These are phyloP conservation scores for Mustela erminea DNA, from an alignment of 2,797 vertebrate species.

Conservation along the genomic window DNA sequence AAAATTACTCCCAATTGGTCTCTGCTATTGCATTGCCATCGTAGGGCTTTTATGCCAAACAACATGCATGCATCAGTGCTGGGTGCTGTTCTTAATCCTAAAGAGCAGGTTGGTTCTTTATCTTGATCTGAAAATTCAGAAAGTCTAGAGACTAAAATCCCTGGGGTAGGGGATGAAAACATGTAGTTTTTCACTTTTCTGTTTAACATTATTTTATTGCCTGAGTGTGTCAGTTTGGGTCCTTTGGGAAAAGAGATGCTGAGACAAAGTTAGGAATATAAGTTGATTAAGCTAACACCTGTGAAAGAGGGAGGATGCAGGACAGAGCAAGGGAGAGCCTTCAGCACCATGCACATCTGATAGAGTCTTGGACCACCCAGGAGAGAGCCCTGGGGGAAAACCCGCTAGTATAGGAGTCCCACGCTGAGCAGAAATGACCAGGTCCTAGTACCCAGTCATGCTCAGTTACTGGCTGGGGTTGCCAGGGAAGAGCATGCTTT, in stretches of 20 bases:
- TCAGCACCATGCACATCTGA: not conserved
- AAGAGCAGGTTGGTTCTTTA: not conserved
- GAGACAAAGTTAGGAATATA: not conserved
- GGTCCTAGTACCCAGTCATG: not conserved
- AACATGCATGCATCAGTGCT: not conserved
- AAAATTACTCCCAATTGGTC: not conserved
- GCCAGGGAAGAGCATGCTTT: not conserved
- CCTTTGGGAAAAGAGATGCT: not conserved
- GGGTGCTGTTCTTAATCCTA: not conserved
- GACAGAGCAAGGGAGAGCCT: not conserved
- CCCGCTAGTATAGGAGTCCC: not conserved
- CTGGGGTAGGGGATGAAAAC: not conserved
- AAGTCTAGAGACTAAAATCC: not conserved
- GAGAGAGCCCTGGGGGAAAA: not conserved
- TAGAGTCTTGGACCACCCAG: not conserved
- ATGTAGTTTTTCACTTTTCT: slow-evolving; percentile 19
- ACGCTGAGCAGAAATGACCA: not conserved
- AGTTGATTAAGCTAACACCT: not conserved
- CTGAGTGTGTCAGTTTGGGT: not conserved
- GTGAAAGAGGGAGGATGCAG: not conserved
- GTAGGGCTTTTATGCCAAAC: not conserved
- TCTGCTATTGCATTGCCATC: not conserved
- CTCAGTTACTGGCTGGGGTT: not conserved
- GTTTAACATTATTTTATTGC: not conserved
- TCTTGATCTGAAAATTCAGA: slow-evolving; percentile 33